Percentiles rank a stretch among this genome's conserved stretches.
Evolutionary conservation across 2,113 vertebrate species (phyloP).

Genomic region (Pantherophis guttatus): DNA sequence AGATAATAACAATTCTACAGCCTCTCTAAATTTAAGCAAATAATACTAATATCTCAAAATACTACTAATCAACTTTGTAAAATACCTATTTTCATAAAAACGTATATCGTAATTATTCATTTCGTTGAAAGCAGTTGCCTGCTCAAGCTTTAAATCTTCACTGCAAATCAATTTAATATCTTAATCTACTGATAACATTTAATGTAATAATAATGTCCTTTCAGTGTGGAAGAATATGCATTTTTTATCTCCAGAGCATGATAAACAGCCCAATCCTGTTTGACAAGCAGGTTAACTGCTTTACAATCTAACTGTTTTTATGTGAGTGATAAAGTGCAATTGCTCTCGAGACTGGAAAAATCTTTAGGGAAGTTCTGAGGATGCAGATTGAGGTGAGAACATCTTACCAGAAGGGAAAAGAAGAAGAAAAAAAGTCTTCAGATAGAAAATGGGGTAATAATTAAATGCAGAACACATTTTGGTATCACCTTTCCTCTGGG

Average conservation of each 20-base stretch:
- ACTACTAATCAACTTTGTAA: not conserved
- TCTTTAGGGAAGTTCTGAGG: not conserved
- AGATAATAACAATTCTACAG: not conserved
- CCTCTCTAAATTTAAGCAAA: not conserved
- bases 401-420: not conserved
- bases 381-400: not conserved
- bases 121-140: not conserved
- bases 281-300: fast-evolving
- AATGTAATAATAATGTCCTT: not conserved
- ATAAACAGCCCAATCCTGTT: not conserved
- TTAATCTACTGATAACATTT: not conserved
- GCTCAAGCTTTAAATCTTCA: not conserved
- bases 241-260: not conserved
- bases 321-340: not conserved
- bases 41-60: not conserved
- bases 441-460: not conserved
- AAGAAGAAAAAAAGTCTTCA: not conserved
- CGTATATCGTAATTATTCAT: not conserved
- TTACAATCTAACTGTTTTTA: not conserved
- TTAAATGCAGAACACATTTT: not conserved
- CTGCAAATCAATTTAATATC: not conserved
- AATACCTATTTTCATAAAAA: not conserved
- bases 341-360: not conserved
- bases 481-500: not conserved
- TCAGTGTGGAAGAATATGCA: not conserved